Base-by-base conservation (phyloP, 1,140 invertebrate species). In the Ceratosolen fusciceps region DNA sequence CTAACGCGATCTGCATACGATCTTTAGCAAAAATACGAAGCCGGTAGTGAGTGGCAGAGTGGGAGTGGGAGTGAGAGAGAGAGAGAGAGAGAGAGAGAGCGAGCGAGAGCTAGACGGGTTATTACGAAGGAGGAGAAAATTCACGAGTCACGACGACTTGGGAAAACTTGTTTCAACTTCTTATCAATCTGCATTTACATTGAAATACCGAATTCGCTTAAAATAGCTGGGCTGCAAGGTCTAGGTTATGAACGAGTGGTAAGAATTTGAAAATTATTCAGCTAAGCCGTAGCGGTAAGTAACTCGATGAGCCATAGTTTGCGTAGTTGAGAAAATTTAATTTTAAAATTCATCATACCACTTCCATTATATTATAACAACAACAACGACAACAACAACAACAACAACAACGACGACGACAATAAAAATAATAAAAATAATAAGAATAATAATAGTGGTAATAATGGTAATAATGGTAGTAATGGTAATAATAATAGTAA, bases 121-220 rank as follows among this genome's bases (percentile, higher is more conserved):
- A 34, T 75, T 54, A 43, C 49, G 26, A 24, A n/a, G 26, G 49
- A 74, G 24, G 49, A 31, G 60, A 82, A 77, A 78, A 72, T 47
- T 74, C 60, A 47, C 49, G 67, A 72, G 43, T 74, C 60, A 47
- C 49, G 67, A 74, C 71, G 71, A 74, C 77, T 79, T 79, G 26
- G 77, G 29, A 29, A 73, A 79, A 79, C 77, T 79, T 74, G 60
- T 67, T 74, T 24, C 70, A 67, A 73, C 58, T 56, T 79, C 47
- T 79, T 79, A 79, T 79, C 77, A 79, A 79, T 74, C 77, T 67
- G 43, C 70, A 74, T 79, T 79, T 74, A 67, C 71, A 74, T 67
- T 65, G 70, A 65, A 74, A 67, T 58, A 34, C 54, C 24, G 39
- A 78, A 72, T 78, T 72, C 76, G 39, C 62, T 62, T 72, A 49